Conservation (phyloP, 2,113 vertebrate species). For the Machaerirhynchus nigripectus region DNA sequence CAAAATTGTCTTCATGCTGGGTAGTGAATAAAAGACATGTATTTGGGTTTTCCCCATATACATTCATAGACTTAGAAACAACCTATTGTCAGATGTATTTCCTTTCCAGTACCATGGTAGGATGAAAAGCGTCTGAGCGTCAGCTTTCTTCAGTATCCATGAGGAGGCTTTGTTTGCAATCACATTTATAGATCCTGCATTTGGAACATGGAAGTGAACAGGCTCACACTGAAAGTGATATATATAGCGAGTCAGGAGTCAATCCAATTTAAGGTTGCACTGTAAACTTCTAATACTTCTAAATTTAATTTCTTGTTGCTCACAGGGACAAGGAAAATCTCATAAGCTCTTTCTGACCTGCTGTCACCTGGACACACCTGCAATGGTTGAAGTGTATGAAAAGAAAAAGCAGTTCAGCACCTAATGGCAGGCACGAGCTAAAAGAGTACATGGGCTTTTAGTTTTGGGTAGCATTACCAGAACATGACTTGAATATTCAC, state of each 20-base stretch:
- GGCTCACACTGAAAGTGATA: not conserved
- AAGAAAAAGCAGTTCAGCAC: not conserved
- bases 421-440: not conserved
- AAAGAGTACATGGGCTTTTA: not conserved
- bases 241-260: not conserved
- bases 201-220: not conserved
- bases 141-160: not conserved
- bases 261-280: slow-evolving; percentile 9
- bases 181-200: not conserved
- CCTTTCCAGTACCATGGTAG: slow-evolving; percentile 54
- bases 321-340: not conserved
- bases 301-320: not conserved
- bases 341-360: not conserved
- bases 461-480: not conserved
- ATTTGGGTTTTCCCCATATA: slow-evolving; percentile 18
- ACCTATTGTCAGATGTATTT: not conserved
- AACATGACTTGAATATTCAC: not conserved
- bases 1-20: not conserved
- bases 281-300: not conserved
- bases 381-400: not conserved
- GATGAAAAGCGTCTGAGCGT: slow-evolving; percentile 33
- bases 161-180: not conserved
- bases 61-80: slow-evolving; percentile 18
- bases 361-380: not conserved
- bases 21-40: not conserved